Evolutionary conservation across 2,113 vertebrate genomes (phyloP), one percentile per base, ranked within the genome.

Genomic region (Salminus brasiliensis): DNA sequence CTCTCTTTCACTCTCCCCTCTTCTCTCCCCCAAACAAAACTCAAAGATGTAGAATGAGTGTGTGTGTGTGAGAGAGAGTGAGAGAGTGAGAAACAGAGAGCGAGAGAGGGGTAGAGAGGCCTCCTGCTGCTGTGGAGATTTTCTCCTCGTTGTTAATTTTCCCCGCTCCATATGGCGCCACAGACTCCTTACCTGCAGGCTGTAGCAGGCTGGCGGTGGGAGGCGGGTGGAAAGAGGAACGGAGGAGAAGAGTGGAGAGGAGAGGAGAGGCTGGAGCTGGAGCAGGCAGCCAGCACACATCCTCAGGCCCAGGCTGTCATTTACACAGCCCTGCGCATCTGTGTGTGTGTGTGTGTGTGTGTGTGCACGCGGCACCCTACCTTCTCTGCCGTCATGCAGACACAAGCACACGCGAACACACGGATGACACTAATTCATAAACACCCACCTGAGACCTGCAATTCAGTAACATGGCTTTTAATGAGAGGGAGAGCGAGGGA

Each of bases 101-200:
- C n/a, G n/a, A n/a, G n/a, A n/a, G n/a, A n/a, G n/a, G 82, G 74
- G 74, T 84, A 94, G 92, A 91, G 92, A 79, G 94, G 83, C 96
- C 95, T 95, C 97, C 96, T 70, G 94, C 97, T 97, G 97, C 93
- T 94, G 91, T 89, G 93, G 96, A 94, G 95, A 97, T 98, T 97
- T 97, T 96, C 96, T 96, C 97, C 95, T 97, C 94, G 94, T 96
- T 99, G 97, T 99, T 99, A 99, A 99, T 99, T 99, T 98, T 97
- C 97, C 95, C 93, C 91, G 94, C 97, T 97, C 97, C 97, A 98
- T 99, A 99, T 99, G 97, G 96, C 96, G 95, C 95, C 96, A 91
- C 97, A 99, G 97, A 98, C 96, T 97, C 97, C 98, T 98, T 95
- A 99, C 97, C 97, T 99, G 97, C 94, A 94, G 97, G 97, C 97